phyloP scores from a whole-genome alignment of 2,113 vertebrate species.

The Eurypyga helias region DNA sequence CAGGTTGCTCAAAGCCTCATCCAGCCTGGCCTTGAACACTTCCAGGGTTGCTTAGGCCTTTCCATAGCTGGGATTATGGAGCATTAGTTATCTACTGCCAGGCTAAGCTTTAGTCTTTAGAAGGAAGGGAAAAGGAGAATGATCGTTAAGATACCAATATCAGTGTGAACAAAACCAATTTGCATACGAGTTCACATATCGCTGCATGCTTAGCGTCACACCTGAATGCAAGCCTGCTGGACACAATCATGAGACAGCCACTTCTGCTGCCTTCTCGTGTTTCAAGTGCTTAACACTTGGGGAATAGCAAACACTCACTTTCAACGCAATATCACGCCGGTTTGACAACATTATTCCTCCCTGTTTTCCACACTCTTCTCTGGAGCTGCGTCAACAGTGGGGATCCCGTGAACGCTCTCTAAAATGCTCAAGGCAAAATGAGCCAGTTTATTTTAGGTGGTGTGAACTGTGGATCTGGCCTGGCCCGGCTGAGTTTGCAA shows the following conservation, averaged over 20 bases:
- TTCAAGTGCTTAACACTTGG: not conserved
- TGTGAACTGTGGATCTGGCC: not conserved
- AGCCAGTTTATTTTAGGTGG: not conserved
- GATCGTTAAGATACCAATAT: not conserved
- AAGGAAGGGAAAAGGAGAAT: not conserved
- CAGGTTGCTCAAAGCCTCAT: too few species aligned
- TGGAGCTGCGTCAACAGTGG: not conserved
- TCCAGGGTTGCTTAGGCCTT: not conserved
- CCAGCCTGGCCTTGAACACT: too few species aligned
- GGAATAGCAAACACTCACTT: not conserved
- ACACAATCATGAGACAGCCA: not conserved
- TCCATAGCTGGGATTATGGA: not conserved
- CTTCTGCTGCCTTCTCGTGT: not conserved
- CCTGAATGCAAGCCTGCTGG: not conserved
- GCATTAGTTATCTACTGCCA: not conserved
- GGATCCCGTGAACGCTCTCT: not conserved
- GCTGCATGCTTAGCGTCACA: not conserved
- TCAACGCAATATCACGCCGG: fast-evolving
- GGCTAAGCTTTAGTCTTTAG: not conserved
- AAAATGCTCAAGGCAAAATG: not conserved
- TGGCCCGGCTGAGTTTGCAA: not conserved
- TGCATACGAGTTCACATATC: not conserved
- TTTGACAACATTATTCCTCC: not conserved
- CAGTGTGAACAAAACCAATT: not conserved
- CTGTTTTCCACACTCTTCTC: not conserved